Conservation (phyloP, 1,140 invertebrate genomes). For the Lerema accius region DNA sequence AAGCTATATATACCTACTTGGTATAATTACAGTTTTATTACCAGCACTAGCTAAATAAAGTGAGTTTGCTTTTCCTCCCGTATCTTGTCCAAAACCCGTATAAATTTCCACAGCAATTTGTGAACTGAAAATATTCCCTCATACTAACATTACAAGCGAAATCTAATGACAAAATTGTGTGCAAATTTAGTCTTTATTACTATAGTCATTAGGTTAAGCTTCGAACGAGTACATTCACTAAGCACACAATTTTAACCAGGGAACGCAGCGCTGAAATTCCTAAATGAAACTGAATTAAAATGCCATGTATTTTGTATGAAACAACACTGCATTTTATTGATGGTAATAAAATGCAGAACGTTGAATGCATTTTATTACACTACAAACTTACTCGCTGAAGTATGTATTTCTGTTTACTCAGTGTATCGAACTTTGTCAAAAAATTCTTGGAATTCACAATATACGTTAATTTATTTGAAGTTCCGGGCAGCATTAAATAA, state of each 20-base stretch:
- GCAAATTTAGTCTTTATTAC: conserved; percentile 33
- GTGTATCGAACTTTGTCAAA: no score
- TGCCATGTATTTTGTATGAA: conserved; percentile 34
- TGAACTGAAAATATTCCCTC: conserved; percentile 17
- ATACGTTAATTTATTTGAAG: no score
- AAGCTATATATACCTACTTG: no score
- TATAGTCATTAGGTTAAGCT: conserved; percentile 27
- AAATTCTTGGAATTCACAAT: no score
- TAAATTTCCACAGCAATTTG: conserved; percentile 20
- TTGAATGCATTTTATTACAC: conserved; percentile 28
- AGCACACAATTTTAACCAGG: conserved; percentile 21
- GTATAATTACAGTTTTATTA: no score
- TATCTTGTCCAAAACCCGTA: conserved; percentile 2
- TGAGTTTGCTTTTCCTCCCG: not conserved
- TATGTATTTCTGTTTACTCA: not conserved
- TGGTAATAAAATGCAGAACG: conserved; percentile 31
- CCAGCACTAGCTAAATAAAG: not conserved
- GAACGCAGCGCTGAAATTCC: conserved; percentile 16
- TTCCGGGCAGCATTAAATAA: no score
- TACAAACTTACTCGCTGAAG: conserved; percentile 17
- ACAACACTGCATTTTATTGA: conserved; percentile 34
- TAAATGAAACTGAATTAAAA: conserved; percentile 34
- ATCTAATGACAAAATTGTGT: conserved; percentile 18
- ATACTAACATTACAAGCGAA: conserved; percentile 23
- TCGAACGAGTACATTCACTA: not conserved